These are phyloP conservation scores for Barypeithes pellucidus DNA, from an alignment of 2,888 invertebrate species.

Conservation along the genomic window DNA sequence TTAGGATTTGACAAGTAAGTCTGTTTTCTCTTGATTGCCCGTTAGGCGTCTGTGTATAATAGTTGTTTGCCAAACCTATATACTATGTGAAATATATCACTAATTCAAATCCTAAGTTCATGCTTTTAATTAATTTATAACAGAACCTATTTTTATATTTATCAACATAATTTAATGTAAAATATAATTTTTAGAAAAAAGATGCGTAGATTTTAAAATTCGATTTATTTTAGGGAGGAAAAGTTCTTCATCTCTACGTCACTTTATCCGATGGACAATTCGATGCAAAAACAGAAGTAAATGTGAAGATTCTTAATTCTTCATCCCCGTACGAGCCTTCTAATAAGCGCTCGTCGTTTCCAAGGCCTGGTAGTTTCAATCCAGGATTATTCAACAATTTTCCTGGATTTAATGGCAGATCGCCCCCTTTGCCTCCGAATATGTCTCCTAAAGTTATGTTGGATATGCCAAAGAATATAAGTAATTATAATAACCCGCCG, in stretches of 20 bases:
- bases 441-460: conserved; percentile 54
- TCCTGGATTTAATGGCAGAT: conserved; percentile 59
- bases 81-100: no score
- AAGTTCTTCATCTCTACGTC: conserved; percentile 79
- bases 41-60: no score
- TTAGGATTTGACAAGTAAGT: no score
- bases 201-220: no score
- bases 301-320: conserved; percentile 75
- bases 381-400: conserved; percentile 54
- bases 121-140: no score
- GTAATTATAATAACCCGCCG: conserved; percentile 53
- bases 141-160: no score
- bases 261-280: conserved; percentile 79
- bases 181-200: no score
- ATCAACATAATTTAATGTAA: no score
- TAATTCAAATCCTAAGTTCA: no score
- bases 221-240: conserved; percentile 76
- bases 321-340: conserved; percentile 56
- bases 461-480: conserved; percentile 38
- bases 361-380: conserved; percentile 47
- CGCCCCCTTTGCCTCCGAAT: conserved; percentile 60
- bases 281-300: conserved; percentile 80
- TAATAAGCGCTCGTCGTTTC: conserved; percentile 59
- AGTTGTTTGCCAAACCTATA: no score
- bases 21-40: no score